phyloP scores from a whole-genome alignment of 2,797 vertebrate species.

The Margarornis squamiger region DNA sequence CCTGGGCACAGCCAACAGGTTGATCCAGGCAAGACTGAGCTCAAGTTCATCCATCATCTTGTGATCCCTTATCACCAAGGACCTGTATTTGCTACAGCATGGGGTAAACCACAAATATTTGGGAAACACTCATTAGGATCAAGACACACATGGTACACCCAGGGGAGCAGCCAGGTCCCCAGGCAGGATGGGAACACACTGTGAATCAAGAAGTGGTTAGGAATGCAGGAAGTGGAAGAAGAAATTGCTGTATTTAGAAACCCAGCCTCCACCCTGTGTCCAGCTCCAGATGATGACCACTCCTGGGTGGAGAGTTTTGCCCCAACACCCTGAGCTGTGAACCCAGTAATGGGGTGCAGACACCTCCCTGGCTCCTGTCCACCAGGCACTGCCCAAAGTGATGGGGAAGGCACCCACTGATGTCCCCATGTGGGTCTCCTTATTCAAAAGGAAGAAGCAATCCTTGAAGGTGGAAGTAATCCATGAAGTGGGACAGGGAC shows the following conservation, averaged over 20 bases:
- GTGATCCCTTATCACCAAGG: not conserved
- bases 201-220: not conserved
- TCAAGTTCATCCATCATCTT: not conserved
- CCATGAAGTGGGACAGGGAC: not conserved
- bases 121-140: not conserved
- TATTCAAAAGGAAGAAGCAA: not conserved
- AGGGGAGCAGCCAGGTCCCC: accelerated
- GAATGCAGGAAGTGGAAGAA: not conserved
- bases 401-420: accelerated
- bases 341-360: not conserved
- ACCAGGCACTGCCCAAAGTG: not conserved
- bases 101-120: not conserved
- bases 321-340: not conserved
- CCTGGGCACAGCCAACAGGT: not conserved
- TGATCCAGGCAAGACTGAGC: not conserved
- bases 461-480: not conserved
- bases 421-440: accelerated
- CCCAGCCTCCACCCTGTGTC: accelerated
- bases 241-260: not conserved
- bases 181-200: not conserved
- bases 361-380: accelerated
- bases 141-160: not conserved
- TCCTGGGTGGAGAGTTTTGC: not conserved
- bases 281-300: not conserved
- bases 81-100: not conserved